phyloP scores from a whole-genome alignment of 2,888 invertebrate genomes.

The Biston betularia region DNA sequence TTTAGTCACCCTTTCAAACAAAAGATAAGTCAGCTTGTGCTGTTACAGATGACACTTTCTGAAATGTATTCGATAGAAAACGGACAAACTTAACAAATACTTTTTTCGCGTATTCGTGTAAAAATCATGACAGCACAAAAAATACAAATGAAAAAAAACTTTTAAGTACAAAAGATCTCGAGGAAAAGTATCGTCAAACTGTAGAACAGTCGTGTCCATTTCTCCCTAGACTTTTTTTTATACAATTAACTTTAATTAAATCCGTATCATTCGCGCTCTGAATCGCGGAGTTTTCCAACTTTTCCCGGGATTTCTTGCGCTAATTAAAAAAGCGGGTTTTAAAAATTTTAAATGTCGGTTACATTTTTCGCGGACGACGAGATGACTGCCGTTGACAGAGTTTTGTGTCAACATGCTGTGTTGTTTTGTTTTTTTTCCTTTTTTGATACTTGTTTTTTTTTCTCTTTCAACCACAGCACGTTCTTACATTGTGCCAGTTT shows the following conservation, averaged over 20 bases:
- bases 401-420: slow-evolving; percentile 3
- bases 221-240: slow-evolving; percentile 55
- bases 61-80: too few relatives aligned
- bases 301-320: slow-evolving; percentile 50
- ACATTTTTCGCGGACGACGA: slow-evolving; percentile 36
- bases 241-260: slow-evolving; percentile 64
- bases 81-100: too few relatives aligned
- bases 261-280: slow-evolving; percentile 57
- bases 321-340: slow-evolving; percentile 57
- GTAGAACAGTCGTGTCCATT: slow-evolving; percentile 43
- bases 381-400: slow-evolving; percentile 22
- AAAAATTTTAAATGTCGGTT: slow-evolving; percentile 49
- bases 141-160: slow-evolving; percentile 5
- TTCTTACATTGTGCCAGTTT: too few relatives aligned
- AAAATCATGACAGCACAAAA: slow-evolving; percentile 2
- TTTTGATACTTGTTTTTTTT: background rate
- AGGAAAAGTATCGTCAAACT: slow-evolving; percentile 35
- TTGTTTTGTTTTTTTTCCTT: slow-evolving; percentile 3
- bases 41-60: too few relatives aligned
- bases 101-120: too few relatives aligned
- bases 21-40: too few relatives aligned
- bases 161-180: slow-evolving; percentile 23
- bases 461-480: background rate
- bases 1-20: too few relatives aligned
- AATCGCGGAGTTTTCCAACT: slow-evolving; percentile 49